These are phyloP conservation scores for Eonycteris spelaea DNA, from an alignment of 2,113 vertebrate genomes.

Conservation along the genomic window DNA sequence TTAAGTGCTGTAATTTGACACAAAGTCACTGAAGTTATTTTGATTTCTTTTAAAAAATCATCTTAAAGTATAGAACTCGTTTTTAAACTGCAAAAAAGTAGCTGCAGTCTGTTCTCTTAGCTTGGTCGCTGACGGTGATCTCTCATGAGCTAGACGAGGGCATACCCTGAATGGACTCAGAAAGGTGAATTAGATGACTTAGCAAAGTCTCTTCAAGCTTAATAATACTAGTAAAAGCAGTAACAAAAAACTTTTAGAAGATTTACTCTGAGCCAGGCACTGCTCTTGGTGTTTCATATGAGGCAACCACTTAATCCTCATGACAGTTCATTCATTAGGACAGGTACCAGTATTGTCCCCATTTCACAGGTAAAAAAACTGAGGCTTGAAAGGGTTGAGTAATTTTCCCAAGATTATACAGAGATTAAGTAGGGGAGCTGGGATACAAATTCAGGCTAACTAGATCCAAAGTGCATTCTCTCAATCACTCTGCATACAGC, in stretches of 20 bases:
- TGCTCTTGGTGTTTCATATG: neutral
- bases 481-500: neutral
- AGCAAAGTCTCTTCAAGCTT: neutral
- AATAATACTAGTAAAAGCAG: neutral
- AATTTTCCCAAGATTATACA: neutral
- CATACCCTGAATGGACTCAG: neutral
- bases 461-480: neutral
- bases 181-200: neutral
- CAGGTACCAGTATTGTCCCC: too few relatives aligned
- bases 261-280: neutral
- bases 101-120: neutral
- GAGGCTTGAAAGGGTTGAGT: neutral
- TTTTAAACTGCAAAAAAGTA: neutral
- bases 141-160: neutral
- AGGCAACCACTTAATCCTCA: neutral
- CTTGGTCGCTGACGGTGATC: neutral
- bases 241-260: neutral
- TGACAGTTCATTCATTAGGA: neutral
- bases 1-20: neutral
- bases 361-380: neutral
- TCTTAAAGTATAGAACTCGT: neutral
- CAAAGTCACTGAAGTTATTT: neutral
- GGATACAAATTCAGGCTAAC: neutral
- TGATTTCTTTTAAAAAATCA: neutral
- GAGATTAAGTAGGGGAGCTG: neutral